Base-by-base conservation (phyloP, 2,113 vertebrate species). In the Malurus cyaneus region DNA sequence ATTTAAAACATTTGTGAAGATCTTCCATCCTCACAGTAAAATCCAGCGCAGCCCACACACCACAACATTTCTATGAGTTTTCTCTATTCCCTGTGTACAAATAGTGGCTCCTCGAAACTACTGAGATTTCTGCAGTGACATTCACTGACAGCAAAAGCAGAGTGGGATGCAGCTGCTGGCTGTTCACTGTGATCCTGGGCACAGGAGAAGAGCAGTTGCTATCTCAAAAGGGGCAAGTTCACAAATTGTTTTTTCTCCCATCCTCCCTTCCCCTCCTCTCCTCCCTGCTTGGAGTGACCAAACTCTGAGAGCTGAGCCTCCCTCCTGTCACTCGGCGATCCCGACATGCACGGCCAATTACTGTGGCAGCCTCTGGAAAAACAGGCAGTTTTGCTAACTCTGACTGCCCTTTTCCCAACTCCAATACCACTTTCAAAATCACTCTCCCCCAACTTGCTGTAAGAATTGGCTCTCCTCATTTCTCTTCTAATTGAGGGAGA, bases 1-100 rank as follows among this genome's bases (percentile, higher is more conserved):
- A 96, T 91, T 76, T 76, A 95, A 96, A 96, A 91, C 89, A 95
- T 80, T 95, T 53, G 79, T 77, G 69, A 88, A 79, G 69, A 50
- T 64, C 36, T n/a, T 87, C 84, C 49, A 62, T 94, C 39, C 69
- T 92, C 41, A 25, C 56, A 83, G 59, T 74, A 91, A 80, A 93
- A 76, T 34, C 65, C 81, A 87, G n/a, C 70, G 64, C 64, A 88
- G 64, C 78, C 83, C 88, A 62, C 82, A 88, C 50, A 62, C 42
- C 84, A 57, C 69, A 61, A 21, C 42, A 24, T 56, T 92, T 86
- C 65, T 32, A 29, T 18, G 44, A 71, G 54, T 67, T 65, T 82
- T n/a, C 57, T 59, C 82, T 89, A 42, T 80, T 92, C 80, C 69
- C 86, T 71, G 6, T 15, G 57, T 76, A 80, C 49, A 18, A 64